These are phyloP conservation scores for Heliconius ismenius DNA, from an alignment of 2,888 invertebrate species.

Conservation along the genomic window DNA sequence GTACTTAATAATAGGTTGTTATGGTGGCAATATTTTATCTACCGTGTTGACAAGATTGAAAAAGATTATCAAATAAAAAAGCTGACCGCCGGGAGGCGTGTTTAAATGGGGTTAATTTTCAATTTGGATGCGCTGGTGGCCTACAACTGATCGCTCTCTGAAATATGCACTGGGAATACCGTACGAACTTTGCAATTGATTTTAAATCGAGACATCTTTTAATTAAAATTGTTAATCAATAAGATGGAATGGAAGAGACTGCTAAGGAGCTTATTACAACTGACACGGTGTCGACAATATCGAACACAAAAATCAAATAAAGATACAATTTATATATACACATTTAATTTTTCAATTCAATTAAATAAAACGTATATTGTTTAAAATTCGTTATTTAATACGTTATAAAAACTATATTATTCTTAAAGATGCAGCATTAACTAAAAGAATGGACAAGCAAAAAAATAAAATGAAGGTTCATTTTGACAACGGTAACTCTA, in stretches of 20 bases:
- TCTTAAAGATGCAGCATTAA: background rate
- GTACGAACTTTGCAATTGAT: constrained; percentile 65
- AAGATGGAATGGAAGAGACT: background rate
- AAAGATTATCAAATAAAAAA: constrained; percentile 60
- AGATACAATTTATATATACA: background rate
- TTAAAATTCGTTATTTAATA: background rate
- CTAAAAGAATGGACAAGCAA: background rate
- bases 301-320: background rate
- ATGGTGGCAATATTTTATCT: constrained; percentile 74
- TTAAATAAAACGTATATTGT: background rate
- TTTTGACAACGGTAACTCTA: constrained; percentile 8
- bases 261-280: background rate
- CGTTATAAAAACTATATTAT: background rate
- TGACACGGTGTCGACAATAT: background rate
- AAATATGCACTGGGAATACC: constrained; percentile 59
- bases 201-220: constrained; percentile 45
- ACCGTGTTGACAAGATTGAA: constrained; percentile 75
- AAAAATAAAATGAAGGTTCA: background rate
- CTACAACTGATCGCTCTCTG: constrained; percentile 61
- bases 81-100: constrained; percentile 71
- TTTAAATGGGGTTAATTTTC: constrained; percentile 79
- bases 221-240: constrained; percentile 4
- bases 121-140: constrained; percentile 76
- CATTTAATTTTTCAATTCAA: background rate
- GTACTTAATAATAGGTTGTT: constrained; percentile 76